Conservation (phyloP, 2,113 vertebrate genomes). For the Leptobrachium ailaonicum region DNA sequence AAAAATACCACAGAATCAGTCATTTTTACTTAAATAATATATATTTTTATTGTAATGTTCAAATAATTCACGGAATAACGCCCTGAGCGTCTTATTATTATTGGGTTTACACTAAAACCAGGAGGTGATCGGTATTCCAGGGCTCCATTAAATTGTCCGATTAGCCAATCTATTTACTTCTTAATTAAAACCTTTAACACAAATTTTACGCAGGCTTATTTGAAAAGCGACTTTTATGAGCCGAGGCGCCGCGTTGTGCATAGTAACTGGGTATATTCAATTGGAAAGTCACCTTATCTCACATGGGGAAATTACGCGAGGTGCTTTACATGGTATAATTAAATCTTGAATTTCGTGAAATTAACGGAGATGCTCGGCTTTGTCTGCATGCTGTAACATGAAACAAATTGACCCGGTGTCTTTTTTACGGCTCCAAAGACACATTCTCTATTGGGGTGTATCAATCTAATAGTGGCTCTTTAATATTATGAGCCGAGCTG, state of each 20-base stretch:
- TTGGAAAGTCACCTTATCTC: conserved; percentile 1
- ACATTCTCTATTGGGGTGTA: no score
- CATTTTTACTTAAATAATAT: no score
- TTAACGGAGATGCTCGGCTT: background rate
- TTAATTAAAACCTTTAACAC: conserved; percentile 35
- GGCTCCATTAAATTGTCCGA: conserved; percentile 16
- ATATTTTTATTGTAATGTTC: no score
- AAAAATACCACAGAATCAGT: no score
- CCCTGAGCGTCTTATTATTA: no score
- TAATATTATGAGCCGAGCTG: no score
- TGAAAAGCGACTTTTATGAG: background rate
- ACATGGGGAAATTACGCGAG: conserved; percentile 14
- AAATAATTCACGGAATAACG: no score
- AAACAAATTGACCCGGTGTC: background rate
- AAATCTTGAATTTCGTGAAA: background rate
- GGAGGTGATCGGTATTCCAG: conserved; percentile 18
- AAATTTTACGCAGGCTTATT: conserved; percentile 14
- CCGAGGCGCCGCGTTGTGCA: background rate
- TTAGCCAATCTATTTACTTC: conserved; percentile 36
- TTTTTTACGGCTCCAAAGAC: no score
- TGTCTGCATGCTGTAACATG: background rate
- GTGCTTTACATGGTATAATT: conserved; percentile 3
- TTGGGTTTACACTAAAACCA: background rate
- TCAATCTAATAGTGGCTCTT: no score
- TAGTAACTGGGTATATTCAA: background rate